These are phyloP conservation scores for Andricus curvator DNA, from an alignment of 2,888 invertebrate species.

Conservation along the genomic window DNA sequence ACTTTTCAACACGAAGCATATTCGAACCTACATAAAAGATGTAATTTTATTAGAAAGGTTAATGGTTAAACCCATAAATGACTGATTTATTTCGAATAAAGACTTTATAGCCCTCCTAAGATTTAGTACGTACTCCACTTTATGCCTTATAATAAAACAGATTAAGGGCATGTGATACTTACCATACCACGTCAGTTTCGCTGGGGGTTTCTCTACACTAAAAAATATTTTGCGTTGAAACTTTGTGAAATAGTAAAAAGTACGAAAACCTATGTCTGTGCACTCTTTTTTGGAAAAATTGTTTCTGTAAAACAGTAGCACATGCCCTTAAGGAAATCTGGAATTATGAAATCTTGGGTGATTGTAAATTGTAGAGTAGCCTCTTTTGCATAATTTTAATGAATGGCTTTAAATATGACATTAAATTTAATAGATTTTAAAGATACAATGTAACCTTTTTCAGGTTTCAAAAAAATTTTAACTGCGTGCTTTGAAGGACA, in stretches of 20 bases:
- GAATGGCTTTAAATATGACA: background rate
- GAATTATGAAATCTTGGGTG: background rate
- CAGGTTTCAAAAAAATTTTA: background rate
- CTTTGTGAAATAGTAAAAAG: no score
- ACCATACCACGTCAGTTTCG: no score
- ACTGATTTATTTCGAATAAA: constrained; percentile 37
- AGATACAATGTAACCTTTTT: background rate
- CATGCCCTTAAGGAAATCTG: background rate
- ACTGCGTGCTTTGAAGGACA: background rate
- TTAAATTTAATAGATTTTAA: background rate
- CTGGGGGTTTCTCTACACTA: no score
- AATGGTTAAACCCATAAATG: constrained; percentile 18
- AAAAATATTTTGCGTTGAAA: no score
- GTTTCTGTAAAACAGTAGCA: no score
- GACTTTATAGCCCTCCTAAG: constrained; percentile 4
- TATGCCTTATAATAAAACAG: constrained; percentile 25
- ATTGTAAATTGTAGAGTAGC: background rate
- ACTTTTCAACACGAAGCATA: background rate
- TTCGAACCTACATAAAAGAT: background rate
- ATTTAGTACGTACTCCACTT: constrained; percentile 25
- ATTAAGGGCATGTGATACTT: background rate
- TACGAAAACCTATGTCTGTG: no score
- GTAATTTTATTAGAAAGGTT: background rate
- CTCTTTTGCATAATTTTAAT: background rate
- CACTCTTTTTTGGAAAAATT: no score